Evolutionary conservation across 2,113 vertebrate genomes (phyloP).

Genomic region (Rallus limicola): DNA sequence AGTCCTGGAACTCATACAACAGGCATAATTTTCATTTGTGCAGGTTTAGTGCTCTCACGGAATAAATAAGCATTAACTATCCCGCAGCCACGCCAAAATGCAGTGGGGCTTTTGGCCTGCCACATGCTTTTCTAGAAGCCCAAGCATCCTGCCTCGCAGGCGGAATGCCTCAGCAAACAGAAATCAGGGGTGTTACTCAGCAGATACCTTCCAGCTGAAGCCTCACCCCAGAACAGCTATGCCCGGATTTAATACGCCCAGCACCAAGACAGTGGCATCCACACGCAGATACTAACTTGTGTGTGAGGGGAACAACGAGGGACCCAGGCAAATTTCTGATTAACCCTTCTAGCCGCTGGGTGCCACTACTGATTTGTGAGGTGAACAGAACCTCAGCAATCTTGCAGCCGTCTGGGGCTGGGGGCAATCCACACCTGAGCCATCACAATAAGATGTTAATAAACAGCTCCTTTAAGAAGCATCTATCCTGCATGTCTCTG

Average conservation of each 20-base stretch:
- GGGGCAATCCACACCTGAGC: background rate
- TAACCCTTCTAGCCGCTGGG: constrained; percentile 70
- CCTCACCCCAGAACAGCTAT: background rate
- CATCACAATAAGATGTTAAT: background rate
- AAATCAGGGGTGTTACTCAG: constrained; percentile 1
- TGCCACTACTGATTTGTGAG: constrained; percentile 64
- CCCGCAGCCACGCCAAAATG: background rate
- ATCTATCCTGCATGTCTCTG: background rate
- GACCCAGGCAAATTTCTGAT: constrained; percentile 26
- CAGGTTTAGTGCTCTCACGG: constrained; percentile 35
- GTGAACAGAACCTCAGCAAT: constrained; percentile 18
- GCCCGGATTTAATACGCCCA: background rate
- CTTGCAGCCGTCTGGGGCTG: background rate
- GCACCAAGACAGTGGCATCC: background rate
- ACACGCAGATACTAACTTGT: background rate
- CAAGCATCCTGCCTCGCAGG: background rate
- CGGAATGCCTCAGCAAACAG: background rate
- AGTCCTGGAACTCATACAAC: constrained; percentile 60
- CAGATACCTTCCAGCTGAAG: constrained; percentile 5
- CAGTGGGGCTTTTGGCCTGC: background rate
- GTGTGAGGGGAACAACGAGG: background rate
- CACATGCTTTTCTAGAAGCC: background rate
- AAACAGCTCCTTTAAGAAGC: background rate
- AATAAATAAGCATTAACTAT: constrained; percentile 67
- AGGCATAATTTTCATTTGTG: constrained; percentile 40